phyloP scores from a whole-genome alignment of 2,888 invertebrate species.

The Lumbricus terrestris region DNA sequence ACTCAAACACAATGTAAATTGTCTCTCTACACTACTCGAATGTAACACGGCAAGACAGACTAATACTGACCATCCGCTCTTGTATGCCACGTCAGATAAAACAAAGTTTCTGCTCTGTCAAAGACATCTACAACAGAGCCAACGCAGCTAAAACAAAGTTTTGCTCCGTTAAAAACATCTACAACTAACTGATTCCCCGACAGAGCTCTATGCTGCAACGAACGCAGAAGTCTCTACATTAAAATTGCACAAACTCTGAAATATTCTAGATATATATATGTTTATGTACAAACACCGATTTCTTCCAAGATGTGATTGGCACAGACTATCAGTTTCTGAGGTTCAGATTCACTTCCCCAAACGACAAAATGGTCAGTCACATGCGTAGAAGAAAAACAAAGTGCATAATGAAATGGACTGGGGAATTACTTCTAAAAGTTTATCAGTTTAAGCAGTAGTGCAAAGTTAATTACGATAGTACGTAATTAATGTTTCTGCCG shows the following conservation, averaged over 20 bases:
- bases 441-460: no score
- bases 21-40: not conserved
- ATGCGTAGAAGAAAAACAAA: not conserved
- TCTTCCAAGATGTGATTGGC: not conserved
- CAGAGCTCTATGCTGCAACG: no score
- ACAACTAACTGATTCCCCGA: not conserved
- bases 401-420: not conserved
- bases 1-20: not conserved
- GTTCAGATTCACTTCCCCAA: not conserved
- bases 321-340: not conserved
- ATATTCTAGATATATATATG: not conserved
- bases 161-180: not conserved
- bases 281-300: not conserved
- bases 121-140: not conserved
- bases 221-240: not conserved
- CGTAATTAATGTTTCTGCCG: not conserved
- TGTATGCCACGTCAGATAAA: not conserved
- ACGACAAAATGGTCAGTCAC: not conserved
- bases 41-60: not conserved
- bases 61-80: constrained; percentile 3
- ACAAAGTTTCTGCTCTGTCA: not conserved
- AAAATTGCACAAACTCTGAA: not conserved
- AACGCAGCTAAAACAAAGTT: not conserved
- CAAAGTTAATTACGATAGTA: no score
- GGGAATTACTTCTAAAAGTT: not conserved